A percentile compares a stretch with the other conserved stretches of the same genome.
These are phyloP conservation scores for Mormyrus iriodes DNA, from an alignment of 2,113 vertebrate species.

Conservation along the genomic window DNA sequence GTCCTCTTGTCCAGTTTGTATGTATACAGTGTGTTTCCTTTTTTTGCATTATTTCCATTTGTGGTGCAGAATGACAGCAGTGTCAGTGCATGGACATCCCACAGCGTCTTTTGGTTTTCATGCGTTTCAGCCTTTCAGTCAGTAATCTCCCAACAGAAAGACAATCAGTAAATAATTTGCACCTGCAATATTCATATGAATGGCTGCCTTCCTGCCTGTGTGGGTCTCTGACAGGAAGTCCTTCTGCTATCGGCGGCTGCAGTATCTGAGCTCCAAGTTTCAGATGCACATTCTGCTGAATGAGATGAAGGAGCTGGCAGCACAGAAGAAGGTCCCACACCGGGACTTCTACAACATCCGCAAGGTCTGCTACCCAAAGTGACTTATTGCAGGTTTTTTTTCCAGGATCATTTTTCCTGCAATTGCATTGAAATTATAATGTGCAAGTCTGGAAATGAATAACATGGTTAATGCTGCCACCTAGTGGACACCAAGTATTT, in stretches of 20 bases:
- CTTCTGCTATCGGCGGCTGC: slow-evolving; percentile 93
- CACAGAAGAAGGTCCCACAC: slow-evolving; percentile 96
- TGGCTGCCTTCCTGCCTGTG: slow-evolving; percentile 1
- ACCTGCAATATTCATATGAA: not conserved
- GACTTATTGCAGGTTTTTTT: not conserved
- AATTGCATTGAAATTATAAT: not conserved
- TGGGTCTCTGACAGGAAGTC: slow-evolving; percentile 73
- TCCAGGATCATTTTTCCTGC: not conserved
- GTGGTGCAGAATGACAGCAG: not conserved
- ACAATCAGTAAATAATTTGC: not conserved
- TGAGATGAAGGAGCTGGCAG: slow-evolving; percentile 95
- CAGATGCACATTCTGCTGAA: slow-evolving; percentile 98
- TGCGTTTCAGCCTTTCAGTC: not conserved
- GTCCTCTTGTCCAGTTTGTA: not conserved
- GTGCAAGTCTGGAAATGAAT: not conserved
- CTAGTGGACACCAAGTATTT: not conserved
- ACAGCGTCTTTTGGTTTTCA: not conserved
- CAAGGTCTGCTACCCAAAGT: slow-evolving; percentile 64
- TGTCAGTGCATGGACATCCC: not conserved
- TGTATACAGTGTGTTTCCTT: not conserved
- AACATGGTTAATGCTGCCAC: not conserved
- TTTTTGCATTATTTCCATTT: not conserved
- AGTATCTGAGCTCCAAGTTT: slow-evolving; percentile 95
- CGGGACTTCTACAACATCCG: slow-evolving; percentile 97
- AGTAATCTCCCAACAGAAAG: not conserved